A percentile compares a stretch with the other conserved stretches of the same genome.
These are phyloP conservation scores for Gymnoscopelus braueri DNA, from an alignment of 2,797 vertebrate species.

Conservation along the genomic window DNA sequence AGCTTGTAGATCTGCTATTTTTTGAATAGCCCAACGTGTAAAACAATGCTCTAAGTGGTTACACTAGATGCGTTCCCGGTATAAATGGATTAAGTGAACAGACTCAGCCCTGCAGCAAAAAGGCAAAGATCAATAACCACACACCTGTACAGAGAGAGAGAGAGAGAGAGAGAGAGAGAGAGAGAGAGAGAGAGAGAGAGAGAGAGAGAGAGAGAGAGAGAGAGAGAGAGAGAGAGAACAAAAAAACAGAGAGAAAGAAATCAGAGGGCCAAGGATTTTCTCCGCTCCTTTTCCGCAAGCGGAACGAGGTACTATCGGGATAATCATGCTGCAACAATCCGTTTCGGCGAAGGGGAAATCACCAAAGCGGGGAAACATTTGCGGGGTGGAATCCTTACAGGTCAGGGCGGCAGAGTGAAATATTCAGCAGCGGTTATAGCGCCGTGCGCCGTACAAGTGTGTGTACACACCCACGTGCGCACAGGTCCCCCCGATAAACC, in stretches of 20 bases:
- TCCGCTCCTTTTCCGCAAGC: constrained; percentile 3
- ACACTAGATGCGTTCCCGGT: no score
- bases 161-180: background rate
- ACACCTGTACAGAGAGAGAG: constrained; percentile 53
- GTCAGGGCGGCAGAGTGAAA: constrained; percentile 51
- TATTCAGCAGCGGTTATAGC: constrained; percentile 48
- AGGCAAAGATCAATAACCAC: constrained; percentile 73
- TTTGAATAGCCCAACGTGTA: no score
- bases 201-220: background rate
- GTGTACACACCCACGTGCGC: no score
- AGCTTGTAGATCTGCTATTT: no score
- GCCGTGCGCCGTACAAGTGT: no score
- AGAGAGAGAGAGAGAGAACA: constrained; percentile 18
- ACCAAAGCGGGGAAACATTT: constrained; percentile 61
- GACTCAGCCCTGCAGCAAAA: constrained; percentile 65
- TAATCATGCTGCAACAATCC: constrained; percentile 45
- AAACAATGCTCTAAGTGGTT: no score
- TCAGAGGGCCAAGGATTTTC: constrained; percentile 56
- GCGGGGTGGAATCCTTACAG: constrained; percentile 48
- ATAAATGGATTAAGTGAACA: constrained; percentile 55
- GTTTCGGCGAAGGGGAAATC: constrained; percentile 19
- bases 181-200: constrained; percentile 24
- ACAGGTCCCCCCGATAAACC: constrained; percentile 13
- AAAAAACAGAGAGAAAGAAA: constrained; percentile 19
- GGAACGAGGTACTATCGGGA: constrained; percentile 26